Evolutionary conservation across 2,113 vertebrate genomes (phyloP), one percentile per base, ranked within the genome.

Genomic region (Mola mola): DNA sequence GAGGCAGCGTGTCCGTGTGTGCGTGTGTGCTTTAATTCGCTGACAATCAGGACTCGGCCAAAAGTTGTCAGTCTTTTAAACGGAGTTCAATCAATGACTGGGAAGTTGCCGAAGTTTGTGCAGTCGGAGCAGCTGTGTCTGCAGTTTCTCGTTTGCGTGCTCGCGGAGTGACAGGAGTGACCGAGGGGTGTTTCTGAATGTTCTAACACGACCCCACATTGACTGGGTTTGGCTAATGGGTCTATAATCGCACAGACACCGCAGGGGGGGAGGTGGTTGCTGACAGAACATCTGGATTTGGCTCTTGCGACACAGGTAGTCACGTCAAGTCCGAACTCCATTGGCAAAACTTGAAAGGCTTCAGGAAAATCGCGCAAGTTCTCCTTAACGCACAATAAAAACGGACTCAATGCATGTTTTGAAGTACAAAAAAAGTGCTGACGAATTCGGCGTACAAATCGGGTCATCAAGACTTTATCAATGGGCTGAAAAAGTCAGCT

Each of bases 211-310:
- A 9, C 6, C 8, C 6, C 29, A 48, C 6, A 4, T 3, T 34
- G 7, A 8, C 0, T 4, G 4, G 17, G 28, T 12, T 33, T 19
- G 8, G 8, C 2, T 29, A 6, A 7, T 29, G 6, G 28, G 1
- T n/a, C n/a, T n/a, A n/a, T n/a, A n/a, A n/a, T n/a, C n/a, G n/a
- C n/a, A n/a, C n/a, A n/a, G n/a, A n/a, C n/a, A n/a, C 21, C 12
- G 2, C 21, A 36, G 36, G 37, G 38, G n/a, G 8, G n/a, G 20
- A 28, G 10, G 16, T 8, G 40, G 2, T 36, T 11, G 1, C 9
- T 51, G 44, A 48, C 26, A 13, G 1, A 58, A 76, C 76, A 82
- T 78, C 67, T 83, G 82, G 65, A 68, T 58, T 28, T 29, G 29
- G 4, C 37, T 6, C 0, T 11, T 6, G 19, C 3, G 6, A 3